phyloP scores from a whole-genome alignment of 2,888 invertebrate genomes.

The Apodemia hepburni region DNA sequence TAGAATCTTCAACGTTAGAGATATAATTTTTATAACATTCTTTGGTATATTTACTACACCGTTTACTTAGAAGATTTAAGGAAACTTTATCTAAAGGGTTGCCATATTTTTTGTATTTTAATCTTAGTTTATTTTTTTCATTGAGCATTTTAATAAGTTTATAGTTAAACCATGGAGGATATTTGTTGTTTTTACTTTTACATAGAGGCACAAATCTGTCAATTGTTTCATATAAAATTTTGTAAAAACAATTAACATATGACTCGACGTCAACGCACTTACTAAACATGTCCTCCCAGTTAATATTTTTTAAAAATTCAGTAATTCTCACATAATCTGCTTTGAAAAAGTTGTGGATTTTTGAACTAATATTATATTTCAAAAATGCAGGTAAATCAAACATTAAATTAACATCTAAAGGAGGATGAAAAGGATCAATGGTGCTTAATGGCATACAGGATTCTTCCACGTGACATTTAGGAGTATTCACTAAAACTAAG shows the following conservation, averaged over 20 bases:
- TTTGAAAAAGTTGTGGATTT: neutral
- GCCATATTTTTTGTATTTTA: conserved; percentile 7
- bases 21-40: neutral
- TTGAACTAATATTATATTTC: neutral
- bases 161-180: neutral
- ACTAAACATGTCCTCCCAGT: neutral
- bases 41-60: conserved; percentile 1
- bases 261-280: neutral
- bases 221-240: neutral
- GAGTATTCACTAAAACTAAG: neutral
- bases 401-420: neutral
- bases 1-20: neutral
- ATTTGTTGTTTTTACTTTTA: neutral
- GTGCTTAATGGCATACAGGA: neutral
- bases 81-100: conserved; percentile 12
- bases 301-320: neutral
- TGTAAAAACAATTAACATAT: neutral
- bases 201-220: neutral
- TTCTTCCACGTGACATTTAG: neutral
- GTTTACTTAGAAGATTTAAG: neutral
- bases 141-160: conserved; percentile 11
- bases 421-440: neutral
- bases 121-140: neutral
- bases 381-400: neutral
- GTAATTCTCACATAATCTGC: conserved; percentile 1